Conservation (phyloP, 2,888 invertebrate species). For the Plebejus anna region DNA sequence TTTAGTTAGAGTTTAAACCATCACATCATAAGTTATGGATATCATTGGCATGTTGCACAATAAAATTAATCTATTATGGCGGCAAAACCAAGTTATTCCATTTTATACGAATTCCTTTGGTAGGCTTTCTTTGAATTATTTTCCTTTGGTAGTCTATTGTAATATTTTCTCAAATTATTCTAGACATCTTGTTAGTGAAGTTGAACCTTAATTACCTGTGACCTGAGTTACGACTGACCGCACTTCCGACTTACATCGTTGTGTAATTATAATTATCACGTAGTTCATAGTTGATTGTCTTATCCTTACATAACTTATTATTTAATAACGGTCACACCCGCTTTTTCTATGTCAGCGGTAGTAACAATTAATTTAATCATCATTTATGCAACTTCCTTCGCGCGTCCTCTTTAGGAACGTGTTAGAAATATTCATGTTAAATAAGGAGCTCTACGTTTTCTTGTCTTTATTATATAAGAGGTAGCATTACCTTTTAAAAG, state of each 20-base stretch:
- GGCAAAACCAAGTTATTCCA: no score
- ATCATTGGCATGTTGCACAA: no score
- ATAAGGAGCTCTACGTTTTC: background rate
- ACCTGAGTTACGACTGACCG: conserved; percentile 20
- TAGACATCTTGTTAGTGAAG: background rate
- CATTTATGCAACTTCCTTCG: background rate
- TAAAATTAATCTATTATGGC: no score
- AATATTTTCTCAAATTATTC: background rate
- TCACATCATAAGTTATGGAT: no score
- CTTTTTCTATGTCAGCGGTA: background rate
- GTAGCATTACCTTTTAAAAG: no score
- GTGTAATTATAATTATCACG: conserved; percentile 22
- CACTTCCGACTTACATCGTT: conserved; percentile 18
- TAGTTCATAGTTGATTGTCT: conserved; percentile 14
- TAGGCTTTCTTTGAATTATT: no score
- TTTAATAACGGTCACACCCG: conserved; percentile 10
- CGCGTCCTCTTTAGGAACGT: background rate
- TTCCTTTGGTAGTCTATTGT: no score
- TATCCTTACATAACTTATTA: conserved; percentile 21
- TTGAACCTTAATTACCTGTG: background rate
- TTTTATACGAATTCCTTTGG: no score
- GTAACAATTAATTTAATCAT: background rate
- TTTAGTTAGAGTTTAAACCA: no score
- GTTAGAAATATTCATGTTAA: background rate
- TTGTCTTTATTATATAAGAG: background rate